These are phyloP conservation scores for Neodiprion virginianus DNA, from an alignment of 1,140 invertebrate species.

Conservation along the genomic window DNA sequence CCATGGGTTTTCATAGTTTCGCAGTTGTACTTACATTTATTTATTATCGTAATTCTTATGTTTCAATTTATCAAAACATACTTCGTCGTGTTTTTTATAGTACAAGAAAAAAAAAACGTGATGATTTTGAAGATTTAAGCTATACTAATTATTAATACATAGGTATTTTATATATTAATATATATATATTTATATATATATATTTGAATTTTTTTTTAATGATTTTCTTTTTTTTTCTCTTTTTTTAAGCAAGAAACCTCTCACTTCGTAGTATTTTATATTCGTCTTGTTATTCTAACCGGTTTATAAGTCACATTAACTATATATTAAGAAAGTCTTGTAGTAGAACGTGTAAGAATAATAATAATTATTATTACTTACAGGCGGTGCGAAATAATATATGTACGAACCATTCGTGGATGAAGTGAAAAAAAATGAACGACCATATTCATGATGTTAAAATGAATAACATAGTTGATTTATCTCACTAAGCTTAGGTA, in stretches of 20 bases:
- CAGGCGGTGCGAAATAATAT: not conserved
- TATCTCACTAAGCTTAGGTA: no score
- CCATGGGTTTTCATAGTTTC: not conserved
- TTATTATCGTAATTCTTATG: not conserved
- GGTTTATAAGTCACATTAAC: not conserved
- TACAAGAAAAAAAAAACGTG: constrained; percentile 22
- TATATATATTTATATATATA: constrained; percentile 40
- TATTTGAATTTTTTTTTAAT: constrained; percentile 14
- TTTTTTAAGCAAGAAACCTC: not conserved
- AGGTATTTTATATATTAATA: constrained; percentile 37
- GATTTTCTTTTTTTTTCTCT: not conserved
- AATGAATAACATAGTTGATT: not conserved
- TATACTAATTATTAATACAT: constrained; percentile 23
- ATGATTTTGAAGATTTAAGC: constrained; percentile 29
- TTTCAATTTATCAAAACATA: no score
- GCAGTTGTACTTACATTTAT: not conserved
- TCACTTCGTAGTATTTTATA: not conserved
- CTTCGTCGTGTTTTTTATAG: not conserved
- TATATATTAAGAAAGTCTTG: not conserved
- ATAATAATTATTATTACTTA: not conserved
- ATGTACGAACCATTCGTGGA: not conserved
- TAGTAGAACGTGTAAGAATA: not conserved
- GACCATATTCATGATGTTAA: not conserved
- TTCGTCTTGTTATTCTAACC: not conserved
- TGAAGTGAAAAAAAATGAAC: not conserved